phyloP scores from a whole-genome alignment of 30 jellyfish, hydroid and myxozoan species.

The Aurelia aurita region DNA sequence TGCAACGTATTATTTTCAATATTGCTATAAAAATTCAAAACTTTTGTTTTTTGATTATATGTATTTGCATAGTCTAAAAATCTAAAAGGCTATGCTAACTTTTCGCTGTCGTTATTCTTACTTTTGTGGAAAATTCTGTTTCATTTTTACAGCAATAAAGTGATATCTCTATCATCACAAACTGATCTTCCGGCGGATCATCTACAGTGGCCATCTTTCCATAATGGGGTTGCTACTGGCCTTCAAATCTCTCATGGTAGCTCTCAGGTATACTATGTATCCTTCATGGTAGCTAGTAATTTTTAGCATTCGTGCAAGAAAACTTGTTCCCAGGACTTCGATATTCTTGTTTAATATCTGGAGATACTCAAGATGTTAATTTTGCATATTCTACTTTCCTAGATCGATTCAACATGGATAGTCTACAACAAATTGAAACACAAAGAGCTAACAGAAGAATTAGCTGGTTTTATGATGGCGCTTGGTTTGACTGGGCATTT shows the following conservation, averaged over 20 bases:
- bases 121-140: neutral
- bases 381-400: neutral
- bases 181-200: conserved; percentile 75
- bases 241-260: conserved; percentile 82
- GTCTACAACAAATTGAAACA: conserved; percentile 82
- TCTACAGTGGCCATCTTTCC: conserved; percentile 93
- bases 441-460: conserved; percentile 78
- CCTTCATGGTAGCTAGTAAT: neutral
- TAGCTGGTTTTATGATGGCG: conserved; percentile 88
- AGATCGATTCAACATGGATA: conserved; percentile 99
- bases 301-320: too few relatives aligned
- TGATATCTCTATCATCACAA: conserved; percentile 61
- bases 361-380: too few relatives aligned
- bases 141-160: conserved; percentile 54
- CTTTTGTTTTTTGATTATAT: too few relatives aligned
- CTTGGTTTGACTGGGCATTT: conserved; percentile 94
- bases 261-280: conserved; percentile 69
- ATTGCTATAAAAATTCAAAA: too few relatives aligned
- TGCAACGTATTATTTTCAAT: too few relatives aligned
- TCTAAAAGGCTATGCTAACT: too few relatives aligned
- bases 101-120: too few relatives aligned
- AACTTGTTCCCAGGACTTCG: too few relatives aligned
- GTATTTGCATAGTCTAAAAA: too few relatives aligned
- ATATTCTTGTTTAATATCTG: too few relatives aligned
- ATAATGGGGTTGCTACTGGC: conserved; percentile 99